Evolutionary conservation across 2,797 vertebrate genomes (phyloP).

Genomic region (Paguma larvata): DNA sequence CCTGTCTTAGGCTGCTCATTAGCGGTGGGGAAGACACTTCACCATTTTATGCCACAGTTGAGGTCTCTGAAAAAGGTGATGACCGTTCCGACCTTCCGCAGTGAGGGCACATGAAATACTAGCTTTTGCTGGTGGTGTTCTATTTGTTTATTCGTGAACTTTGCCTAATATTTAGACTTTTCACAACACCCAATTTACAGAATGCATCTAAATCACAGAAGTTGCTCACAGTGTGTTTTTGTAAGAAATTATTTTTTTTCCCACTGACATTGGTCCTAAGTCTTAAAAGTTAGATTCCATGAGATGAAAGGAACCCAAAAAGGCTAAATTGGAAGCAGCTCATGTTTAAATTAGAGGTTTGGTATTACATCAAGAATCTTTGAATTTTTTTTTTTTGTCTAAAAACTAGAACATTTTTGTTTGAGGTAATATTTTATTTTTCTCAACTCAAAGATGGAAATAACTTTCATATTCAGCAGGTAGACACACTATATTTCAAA

Average conservation of each 20-base stretch:
- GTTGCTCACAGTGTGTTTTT: background rate
- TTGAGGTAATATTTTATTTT: slow-evolving; percentile 17
- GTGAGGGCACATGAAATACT: background rate
- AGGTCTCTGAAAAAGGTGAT: background rate
- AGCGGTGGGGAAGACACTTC: background rate
- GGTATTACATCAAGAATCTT: background rate
- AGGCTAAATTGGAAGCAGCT: background rate
- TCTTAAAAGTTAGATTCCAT: background rate
- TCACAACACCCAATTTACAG: background rate
- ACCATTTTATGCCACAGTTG: background rate
- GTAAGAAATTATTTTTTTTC: slow-evolving; percentile 21
- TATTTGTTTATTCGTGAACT: background rate
- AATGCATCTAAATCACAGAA: background rate
- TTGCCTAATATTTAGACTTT: slow-evolving; percentile 1
- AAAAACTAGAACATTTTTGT: background rate
- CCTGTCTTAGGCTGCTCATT: background rate
- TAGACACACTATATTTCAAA: background rate
- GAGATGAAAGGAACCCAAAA: background rate
- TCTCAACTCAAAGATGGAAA: background rate
- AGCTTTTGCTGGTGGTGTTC: background rate
- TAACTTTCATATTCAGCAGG: slow-evolving; percentile 30
- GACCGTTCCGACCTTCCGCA: background rate
- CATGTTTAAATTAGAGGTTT: background rate
- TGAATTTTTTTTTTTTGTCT: background rate
- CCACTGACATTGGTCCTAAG: background rate